These are phyloP conservation scores for Oostethus manadensis DNA, from an alignment of 2,113 vertebrate genomes.

Conservation along the genomic window DNA sequence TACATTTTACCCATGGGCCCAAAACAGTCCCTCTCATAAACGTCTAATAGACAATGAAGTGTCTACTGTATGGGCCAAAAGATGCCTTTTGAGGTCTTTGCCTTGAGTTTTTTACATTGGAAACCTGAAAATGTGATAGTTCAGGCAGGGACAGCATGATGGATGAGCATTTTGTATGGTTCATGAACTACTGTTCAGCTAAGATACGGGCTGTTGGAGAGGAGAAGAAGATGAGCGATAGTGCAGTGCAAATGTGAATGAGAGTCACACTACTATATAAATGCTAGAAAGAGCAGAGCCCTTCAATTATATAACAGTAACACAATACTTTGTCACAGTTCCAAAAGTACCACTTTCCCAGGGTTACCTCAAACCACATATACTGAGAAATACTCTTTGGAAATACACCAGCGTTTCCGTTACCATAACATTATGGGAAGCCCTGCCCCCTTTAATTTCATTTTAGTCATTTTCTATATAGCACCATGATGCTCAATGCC, in stretches of 20 bases:
- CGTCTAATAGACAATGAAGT: neutral
- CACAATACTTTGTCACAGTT: neutral
- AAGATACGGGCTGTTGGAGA: conserved; percentile 32
- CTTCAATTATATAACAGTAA: neutral
- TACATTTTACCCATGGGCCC: too few species aligned
- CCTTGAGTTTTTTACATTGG: conserved; percentile 18
- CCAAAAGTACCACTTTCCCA: neutral
- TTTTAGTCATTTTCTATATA: neutral
- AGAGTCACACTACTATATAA: neutral
- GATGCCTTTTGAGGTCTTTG: neutral
- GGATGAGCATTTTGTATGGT: conserved; percentile 16
- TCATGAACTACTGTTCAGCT: conserved; percentile 34
- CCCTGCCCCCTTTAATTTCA: neutral
- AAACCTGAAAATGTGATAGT: conserved; percentile 21
- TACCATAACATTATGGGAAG: too few species aligned
- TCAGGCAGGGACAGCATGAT: conserved; percentile 29
- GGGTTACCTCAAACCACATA: neutral
- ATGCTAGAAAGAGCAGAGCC: neutral
- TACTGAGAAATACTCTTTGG: neutral
- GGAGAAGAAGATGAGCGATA: conserved; percentile 16
- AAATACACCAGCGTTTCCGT: neutral
- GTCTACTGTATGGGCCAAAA: neutral
- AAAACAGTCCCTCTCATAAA: too few species aligned
- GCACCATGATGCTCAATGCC: neutral
- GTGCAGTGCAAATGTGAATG: conserved; percentile 13